Evolutionary conservation across 1,140 invertebrate genomes (phyloP).

Genomic region (Ips nitidus): DNA sequence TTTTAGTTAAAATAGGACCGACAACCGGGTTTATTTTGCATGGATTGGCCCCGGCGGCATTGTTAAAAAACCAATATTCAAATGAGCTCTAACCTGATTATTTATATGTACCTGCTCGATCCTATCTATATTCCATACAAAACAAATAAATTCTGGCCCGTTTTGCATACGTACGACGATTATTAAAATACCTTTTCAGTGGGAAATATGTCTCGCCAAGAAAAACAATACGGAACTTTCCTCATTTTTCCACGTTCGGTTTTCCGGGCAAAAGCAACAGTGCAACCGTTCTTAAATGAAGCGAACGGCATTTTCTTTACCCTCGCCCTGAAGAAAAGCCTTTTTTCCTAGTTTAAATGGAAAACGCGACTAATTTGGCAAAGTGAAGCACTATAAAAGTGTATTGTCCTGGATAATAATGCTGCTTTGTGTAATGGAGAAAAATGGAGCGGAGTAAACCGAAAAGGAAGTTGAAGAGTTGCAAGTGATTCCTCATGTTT

Average conservation of each 20-base stretch:
- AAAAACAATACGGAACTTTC: conserved; percentile 1
- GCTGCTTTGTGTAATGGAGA: neutral
- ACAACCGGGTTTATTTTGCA: neutral
- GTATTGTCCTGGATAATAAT: neutral
- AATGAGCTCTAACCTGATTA: conserved; percentile 2
- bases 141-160: neutral
- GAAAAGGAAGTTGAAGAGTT: too few relatives aligned
- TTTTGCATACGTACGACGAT: neutral
- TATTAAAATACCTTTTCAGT: neutral
- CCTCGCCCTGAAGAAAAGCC: neutral
- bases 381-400: neutral
- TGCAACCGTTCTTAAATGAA: conserved; percentile 2
- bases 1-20: conserved; percentile 2
- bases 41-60: neutral
- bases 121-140: neutral
- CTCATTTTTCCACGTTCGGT: neutral
- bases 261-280: conserved; percentile 1
- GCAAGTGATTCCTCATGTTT: too few relatives aligned
- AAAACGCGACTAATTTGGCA: conserved; percentile 4
- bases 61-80: conserved; percentile 5
- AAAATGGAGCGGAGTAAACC: neutral
- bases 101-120: neutral
- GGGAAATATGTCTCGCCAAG: neutral
- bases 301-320: conserved; percentile 1
- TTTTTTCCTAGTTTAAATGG: conserved; percentile 3